Percentiles rank a stretch among this genome's conserved stretches.
These are phyloP conservation scores for Agriotes lineatus DNA, from an alignment of 2,888 invertebrate genomes.

Conservation along the genomic window DNA sequence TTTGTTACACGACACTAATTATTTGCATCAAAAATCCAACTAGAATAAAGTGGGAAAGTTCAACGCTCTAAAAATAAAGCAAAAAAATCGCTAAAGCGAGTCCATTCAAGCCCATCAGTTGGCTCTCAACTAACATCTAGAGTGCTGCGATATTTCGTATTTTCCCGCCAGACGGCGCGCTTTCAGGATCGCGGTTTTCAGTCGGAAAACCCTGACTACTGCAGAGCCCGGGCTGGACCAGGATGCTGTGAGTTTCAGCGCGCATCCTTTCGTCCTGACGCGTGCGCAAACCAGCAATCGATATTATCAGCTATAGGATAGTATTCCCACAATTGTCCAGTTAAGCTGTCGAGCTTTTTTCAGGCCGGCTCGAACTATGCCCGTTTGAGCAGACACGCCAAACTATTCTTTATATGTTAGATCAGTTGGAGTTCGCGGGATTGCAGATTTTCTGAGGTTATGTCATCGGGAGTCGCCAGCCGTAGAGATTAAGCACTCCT, in stretches of 20 bases:
- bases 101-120: background rate
- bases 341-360: constrained; percentile 47
- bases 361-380: constrained; percentile 30
- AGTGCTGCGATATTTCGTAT: constrained; percentile 30
- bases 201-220: constrained; percentile 62
- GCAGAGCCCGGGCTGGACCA: constrained; percentile 65
- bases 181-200: constrained; percentile 52
- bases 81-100: too few species aligned
- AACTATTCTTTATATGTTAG: constrained; percentile 42
- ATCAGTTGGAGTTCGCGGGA: constrained; percentile 19
- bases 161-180: constrained; percentile 52
- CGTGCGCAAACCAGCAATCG: constrained; percentile 60
- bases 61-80: too few species aligned
- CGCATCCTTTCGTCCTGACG: constrained; percentile 59
- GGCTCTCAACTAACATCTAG: constrained; percentile 1
- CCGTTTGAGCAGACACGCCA: constrained; percentile 38
- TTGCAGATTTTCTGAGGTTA: constrained; percentile 33
- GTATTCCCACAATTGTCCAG: constrained; percentile 50
- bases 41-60: too few species aligned
- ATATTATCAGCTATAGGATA: constrained; percentile 60
- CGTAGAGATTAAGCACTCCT: background rate
- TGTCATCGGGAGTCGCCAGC: background rate
- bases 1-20: background rate
- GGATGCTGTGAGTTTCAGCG: constrained; percentile 63
- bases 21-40: too few species aligned